Evolutionary conservation across 2,797 vertebrate species (phyloP), one percentile per base, ranked within the genome.

Genomic region (Phaenicophaeus curvirostris): DNA sequence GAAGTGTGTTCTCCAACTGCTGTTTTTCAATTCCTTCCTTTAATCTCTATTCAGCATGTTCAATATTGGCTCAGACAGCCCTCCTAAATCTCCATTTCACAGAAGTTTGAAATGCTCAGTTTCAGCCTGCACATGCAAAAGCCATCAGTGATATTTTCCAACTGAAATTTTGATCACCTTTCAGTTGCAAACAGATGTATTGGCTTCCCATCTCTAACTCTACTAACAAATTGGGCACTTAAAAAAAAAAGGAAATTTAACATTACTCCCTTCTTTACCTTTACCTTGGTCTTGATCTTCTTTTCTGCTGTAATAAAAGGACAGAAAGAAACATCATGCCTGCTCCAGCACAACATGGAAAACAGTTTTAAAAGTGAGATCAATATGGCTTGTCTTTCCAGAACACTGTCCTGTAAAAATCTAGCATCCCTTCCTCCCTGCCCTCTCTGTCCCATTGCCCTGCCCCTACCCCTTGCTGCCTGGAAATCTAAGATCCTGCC

Each of bases 261-360:
- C 11, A 41, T 62, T 55, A 89, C 12, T 71, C 15, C n/a, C 71
- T 44, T 85, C 35, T 87, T 97, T 87, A 97, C 97, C 96, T 96
- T 97, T 93, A 17, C 37, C 37, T 65, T 87, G 84, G 35, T 97
- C 89, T 46, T 48, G 65, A 65, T 90, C 90, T 66, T 96, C 94
- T 89, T 78, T 93, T 90, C 61, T 93, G 69, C 91, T 95, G 73
- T 37, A 96, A 96, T 50, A 89, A 90, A 96, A 93, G 30, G 12
- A 96, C 25, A 93, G 37, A 90, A 91, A 91, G 27, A 95, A 87
- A 39, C 23, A 89, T 96, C 37, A 96, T 15, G 51, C 54, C 41
- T 69, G 75, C 21, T 89, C 51, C 57, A 95, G 39, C 31, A 92
- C 28, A 58, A 6, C 30, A 9, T 8, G 37, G 15, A 73, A 85